Evolutionary conservation across 2,797 vertebrate species (phyloP), one percentile per base, ranked within the genome.

Genomic region (Dryobates pubescens): DNA sequence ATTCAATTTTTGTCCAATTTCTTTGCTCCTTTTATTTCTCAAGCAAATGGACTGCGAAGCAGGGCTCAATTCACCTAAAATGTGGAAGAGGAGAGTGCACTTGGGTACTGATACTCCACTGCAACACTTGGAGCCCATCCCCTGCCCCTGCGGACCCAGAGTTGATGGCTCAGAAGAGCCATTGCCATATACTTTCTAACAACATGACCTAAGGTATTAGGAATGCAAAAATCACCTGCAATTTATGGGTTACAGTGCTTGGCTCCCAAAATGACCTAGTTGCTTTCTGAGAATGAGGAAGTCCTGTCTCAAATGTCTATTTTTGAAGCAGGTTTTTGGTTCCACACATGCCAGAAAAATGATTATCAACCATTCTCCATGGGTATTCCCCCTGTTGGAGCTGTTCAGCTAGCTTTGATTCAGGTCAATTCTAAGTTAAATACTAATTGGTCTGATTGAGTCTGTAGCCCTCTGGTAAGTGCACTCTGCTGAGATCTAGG

Each of bases 401-500:
- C 13, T 23, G 9, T 79, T 81, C 0, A 0, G 24, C 53, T 84
- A 36, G 12, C 62, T 86, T 70, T 0, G 0, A 24, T 86, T 69
- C 80, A 54, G 63, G 71, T 83, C 76, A 76, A 17, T 81, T 88
- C 73, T 61, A 22, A 77, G 29, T 77, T 85, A 94, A 87, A 61
- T 74, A 65, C 47, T 80, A 87, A 93, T 90, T 94, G 86, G 51
- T 78, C 79, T 29, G 32, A 82, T 24, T n/a, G 69, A 93, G 26
- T 62, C 72, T 85, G 41, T 68, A 41, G 9, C n/a, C 54, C 58
- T 70, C 65, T 18, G 63, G 47, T 85, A 89, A 89, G 65, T 56
- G 75, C 72, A 80, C 41, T 92, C 82, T 54, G 41, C 32, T 89
- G 84, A 94, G 82, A 43, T 69, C 51, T 77, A 23, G 90, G 62